Conservation (phyloP, 1,140 invertebrate genomes). For the Stegodyphus dumicola region DNA sequence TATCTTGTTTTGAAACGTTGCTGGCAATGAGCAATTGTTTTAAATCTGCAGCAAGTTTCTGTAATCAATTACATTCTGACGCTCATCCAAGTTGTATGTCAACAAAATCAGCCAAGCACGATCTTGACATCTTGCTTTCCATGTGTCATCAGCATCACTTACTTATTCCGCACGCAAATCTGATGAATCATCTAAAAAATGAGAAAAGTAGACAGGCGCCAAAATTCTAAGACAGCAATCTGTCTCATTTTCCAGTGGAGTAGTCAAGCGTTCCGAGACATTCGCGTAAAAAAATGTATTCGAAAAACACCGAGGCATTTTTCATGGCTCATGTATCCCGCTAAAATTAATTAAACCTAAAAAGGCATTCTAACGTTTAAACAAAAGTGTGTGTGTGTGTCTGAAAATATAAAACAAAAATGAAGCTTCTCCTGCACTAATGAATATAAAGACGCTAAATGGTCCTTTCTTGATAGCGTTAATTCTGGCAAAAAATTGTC, state of each 20-base stretch:
- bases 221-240: conserved; percentile 11
- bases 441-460: conserved; percentile 37
- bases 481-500: neutral
- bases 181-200: no score
- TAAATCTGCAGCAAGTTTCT: no score
- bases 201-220: conserved; percentile 3
- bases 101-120: no score
- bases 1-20: no score
- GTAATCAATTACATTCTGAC: no score
- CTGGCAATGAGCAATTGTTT: no score
- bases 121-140: conserved; percentile 6
- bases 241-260: conserved; percentile 34
- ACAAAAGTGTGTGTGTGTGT: no score
- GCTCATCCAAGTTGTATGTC: no score
- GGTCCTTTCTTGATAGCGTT: no score
- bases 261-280: conserved; percentile 11
- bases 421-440: neutral
- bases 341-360: conserved; percentile 55
- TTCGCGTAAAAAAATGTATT: neutral
- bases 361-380: neutral
- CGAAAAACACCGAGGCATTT: neutral
- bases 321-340: conserved; percentile 50
- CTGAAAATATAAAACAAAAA: conserved; percentile 8
- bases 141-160: conserved; percentile 18
- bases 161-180: no score